Evolutionary conservation across 2,797 vertebrate species (phyloP).

Genomic region (Tapera naevia): DNA sequence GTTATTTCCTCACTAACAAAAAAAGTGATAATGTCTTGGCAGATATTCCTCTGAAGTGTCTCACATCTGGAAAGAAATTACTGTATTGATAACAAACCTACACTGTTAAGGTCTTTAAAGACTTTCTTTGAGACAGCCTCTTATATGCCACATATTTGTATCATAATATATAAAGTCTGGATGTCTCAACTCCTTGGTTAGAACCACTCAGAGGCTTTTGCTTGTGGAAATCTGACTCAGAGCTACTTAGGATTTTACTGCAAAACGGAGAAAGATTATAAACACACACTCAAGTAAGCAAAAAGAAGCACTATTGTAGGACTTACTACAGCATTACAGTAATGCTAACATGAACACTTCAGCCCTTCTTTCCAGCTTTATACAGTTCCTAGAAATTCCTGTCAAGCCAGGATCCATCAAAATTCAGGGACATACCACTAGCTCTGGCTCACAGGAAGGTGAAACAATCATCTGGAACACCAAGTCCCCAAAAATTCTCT

Average conservation of each 20-base stretch:
- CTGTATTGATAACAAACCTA: background rate
- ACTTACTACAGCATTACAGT: background rate
- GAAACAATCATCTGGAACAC: background rate
- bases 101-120: background rate
- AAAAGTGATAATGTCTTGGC: background rate
- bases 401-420: background rate
- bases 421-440: background rate
- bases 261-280: conserved; percentile 12
- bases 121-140: background rate
- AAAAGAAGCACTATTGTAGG: background rate
- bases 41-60: background rate
- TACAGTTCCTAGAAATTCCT: background rate
- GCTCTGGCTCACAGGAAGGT: background rate
- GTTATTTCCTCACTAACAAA: background rate
- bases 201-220: background rate
- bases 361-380: background rate
- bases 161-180: background rate
- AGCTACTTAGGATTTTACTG: background rate
- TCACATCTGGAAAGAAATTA: background rate
- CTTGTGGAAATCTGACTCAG: background rate
- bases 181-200: background rate
- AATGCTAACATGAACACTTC: background rate
- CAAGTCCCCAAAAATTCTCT: background rate
- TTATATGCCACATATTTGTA: background rate
- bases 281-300: background rate